Conservation (phyloP, 2,888 invertebrate genomes). For the Idaea aversata region DNA sequence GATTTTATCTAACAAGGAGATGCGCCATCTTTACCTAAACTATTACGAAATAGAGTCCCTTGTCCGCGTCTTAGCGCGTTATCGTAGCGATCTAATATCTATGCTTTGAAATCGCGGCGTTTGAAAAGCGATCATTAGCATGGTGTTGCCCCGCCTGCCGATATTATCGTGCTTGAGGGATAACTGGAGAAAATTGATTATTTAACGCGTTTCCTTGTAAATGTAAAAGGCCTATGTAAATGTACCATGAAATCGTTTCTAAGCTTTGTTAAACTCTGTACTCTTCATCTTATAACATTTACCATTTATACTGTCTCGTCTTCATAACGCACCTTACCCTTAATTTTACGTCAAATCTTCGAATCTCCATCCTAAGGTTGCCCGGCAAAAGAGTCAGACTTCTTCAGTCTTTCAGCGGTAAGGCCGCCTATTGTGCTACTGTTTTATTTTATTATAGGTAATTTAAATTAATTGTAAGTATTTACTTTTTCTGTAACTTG, state of each 20-base stretch:
- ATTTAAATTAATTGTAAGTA: too few species aligned
- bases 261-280: background rate
- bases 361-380: too few species aligned
- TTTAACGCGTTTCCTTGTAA: constrained; percentile 4
- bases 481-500: too few species aligned
- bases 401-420: too few species aligned
- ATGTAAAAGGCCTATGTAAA: background rate
- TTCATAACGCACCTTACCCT: too few species aligned
- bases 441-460: too few species aligned
- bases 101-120: constrained; percentile 16
- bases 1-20: background rate
- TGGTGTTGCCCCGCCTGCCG: constrained; percentile 17
- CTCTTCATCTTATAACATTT: background rate
- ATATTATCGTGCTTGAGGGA: constrained; percentile 14
- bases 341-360: too few species aligned
- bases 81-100: background rate
- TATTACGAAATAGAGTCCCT: background rate
- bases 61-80: background rate
- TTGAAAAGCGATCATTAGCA: constrained; percentile 28
- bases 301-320: too few species aligned
- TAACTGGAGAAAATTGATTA: constrained; percentile 29
- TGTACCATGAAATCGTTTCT: background rate
- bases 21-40: background rate
- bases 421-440: too few species aligned
- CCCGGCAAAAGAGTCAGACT: too few species aligned